Conservation (phyloP, 2,113 vertebrate genomes). For the Archilochus colubris region DNA sequence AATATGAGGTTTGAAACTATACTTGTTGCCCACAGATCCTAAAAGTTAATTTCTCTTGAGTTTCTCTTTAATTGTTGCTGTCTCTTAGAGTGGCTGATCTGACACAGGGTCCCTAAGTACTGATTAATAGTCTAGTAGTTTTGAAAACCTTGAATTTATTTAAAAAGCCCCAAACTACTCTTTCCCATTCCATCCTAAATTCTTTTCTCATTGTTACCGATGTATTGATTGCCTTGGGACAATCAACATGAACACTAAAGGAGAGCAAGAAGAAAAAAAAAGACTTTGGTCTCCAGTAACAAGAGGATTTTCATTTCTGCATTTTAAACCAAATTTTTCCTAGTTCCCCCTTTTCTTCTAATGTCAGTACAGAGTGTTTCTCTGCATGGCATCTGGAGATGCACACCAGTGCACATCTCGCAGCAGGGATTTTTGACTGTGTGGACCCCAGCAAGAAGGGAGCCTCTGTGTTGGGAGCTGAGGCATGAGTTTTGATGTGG, state of each 20-base stretch:
- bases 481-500: background rate
- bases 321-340: background rate
- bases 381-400: background rate
- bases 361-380: background rate
- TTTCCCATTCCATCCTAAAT: background rate
- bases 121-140: background rate
- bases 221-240: background rate
- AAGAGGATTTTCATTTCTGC: background rate
- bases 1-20: background rate
- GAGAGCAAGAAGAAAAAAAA: background rate
- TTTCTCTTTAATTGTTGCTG: background rate
- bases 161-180: background rate
- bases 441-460: background rate
- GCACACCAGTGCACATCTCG: background rate
- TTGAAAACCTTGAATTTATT: background rate
- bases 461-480: background rate
- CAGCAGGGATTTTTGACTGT: background rate
- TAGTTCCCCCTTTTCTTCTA: background rate
- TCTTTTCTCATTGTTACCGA: background rate
- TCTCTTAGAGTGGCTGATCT: background rate
- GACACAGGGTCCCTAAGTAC: background rate
- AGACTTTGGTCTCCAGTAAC: background rate
- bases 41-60: background rate
- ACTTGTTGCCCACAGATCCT: background rate
- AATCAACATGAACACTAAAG: background rate